Evolutionary conservation across 2,888 invertebrate species (phyloP).

Genomic region (Chrysolina haemoptera): DNA sequence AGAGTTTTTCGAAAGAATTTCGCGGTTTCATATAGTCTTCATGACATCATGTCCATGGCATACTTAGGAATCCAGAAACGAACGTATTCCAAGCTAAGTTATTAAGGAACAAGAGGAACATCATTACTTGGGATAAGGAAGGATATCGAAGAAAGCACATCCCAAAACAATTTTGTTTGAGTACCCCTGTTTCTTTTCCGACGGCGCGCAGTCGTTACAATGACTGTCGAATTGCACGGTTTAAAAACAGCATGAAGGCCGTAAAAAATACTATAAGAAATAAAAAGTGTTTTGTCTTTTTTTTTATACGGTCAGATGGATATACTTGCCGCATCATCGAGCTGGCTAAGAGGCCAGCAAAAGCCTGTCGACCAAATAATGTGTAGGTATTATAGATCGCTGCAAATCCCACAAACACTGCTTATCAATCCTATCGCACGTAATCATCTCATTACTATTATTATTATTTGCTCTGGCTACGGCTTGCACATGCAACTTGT

Average conservation of each 20-base stretch:
- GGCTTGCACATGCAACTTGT: slow-evolving; percentile 32
- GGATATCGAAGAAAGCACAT: too few relatives aligned
- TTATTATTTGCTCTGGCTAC: slow-evolving; percentile 35
- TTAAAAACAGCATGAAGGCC: slow-evolving; percentile 55
- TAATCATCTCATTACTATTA: slow-evolving; percentile 35
- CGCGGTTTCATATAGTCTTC: too few relatives aligned
- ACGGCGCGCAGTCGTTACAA: slow-evolving; percentile 41
- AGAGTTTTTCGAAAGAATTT: too few relatives aligned
- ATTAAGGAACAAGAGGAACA: too few relatives aligned
- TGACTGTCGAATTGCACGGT: slow-evolving; percentile 57
- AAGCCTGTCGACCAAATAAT: slow-evolving; percentile 27
- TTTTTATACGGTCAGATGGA: not conserved
- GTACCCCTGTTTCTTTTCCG: slow-evolving; percentile 27
- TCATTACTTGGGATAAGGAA: too few relatives aligned
- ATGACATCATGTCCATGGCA: too few relatives aligned
- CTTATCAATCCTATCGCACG: slow-evolving; percentile 29
- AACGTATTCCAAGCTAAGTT: too few relatives aligned
- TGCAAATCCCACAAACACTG: slow-evolving; percentile 19
- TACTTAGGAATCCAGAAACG: too few relatives aligned
- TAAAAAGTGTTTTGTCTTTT: slow-evolving; percentile 25
- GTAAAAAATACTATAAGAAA: slow-evolving; percentile 50
- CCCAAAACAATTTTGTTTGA: not conserved
- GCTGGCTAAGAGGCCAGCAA: slow-evolving; percentile 30
- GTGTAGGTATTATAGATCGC: slow-evolving; percentile 15
- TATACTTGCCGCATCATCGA: slow-evolving; percentile 45